Base-by-base conservation (phyloP, 2,888 invertebrate species). In the Elmis aenea region DNA sequence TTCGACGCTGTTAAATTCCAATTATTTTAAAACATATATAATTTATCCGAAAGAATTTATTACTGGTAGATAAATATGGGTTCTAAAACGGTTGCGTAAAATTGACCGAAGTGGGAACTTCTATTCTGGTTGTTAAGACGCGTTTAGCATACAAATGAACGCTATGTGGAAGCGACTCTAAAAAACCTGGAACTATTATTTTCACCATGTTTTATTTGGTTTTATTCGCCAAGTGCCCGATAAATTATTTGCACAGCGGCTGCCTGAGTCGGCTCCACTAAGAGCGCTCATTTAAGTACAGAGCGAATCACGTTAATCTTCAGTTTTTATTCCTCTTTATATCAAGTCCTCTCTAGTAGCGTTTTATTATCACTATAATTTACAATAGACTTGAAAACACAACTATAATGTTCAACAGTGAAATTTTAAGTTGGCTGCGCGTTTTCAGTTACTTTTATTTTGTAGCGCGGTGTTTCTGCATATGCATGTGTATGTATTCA, bases 141-240 rank as follows among this genome's bases (percentile, higher is more conserved):
- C 21, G 37, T 30, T 42, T 42, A 33, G 42, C 42, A 42, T 42
- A 42, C 42, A 42, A 42, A 42, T 26, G 42, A 37, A 42, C 30
- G n/a, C 20, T 37, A 29, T 26, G 21, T 37, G 11, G 41, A 36
- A 33, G 27, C 27, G 33, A 27, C 21, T 32, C 24, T 10, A 35
- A 36, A 40, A 41, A 36, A 36, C 24, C 25, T 36, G 28, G 33
- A 32, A 41, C 38, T 32, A 41, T 41, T 36, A 36, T 41, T 41
- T 41, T 41, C 35, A 27, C 28, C 27, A 28, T 27, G 28, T 36
- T 36, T 28, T 41, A 41, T 36, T 41, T 35, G 22, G 26, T 40
- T 40, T 40, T 40, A 35, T 40, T 41, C 31, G 35, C 26, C 16
- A 29, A 38, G 38, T 38, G 38, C 25, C 38, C 29, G 38, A 38